Conservation (phyloP, 30 jellyfish, hydroid and myxozoan genomes). For the Aurelia aurita region DNA sequence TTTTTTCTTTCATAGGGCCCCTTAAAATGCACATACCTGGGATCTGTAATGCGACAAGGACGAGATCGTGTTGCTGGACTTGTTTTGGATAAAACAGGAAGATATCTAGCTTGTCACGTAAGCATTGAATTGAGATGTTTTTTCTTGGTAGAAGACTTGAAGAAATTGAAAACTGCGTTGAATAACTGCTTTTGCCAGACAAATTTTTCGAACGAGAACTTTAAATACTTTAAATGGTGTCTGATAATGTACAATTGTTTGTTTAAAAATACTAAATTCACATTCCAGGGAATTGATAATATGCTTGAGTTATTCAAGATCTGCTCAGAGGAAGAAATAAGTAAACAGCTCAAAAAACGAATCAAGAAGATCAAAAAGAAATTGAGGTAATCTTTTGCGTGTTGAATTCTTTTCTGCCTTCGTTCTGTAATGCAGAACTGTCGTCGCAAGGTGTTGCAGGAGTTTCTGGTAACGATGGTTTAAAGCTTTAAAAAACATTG, state of each 20-base stretch:
- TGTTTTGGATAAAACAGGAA: constrained; percentile 59
- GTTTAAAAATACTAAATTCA: too few relatives aligned
- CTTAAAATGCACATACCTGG: constrained; percentile 64
- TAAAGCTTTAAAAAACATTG: too few relatives aligned
- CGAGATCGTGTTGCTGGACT: constrained; percentile 87
- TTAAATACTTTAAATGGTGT: too few relatives aligned
- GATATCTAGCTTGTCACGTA: constrained; percentile 92
- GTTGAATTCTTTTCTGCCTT: background rate
- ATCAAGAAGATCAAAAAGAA: constrained; percentile 69
- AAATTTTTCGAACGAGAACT: too few relatives aligned
- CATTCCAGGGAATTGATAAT: constrained; percentile 81
- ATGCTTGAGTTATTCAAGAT: constrained; percentile 80
- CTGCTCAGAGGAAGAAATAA: constrained; percentile 66
- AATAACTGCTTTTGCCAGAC: too few relatives aligned
- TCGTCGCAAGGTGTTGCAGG: too few relatives aligned
- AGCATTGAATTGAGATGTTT: background rate
- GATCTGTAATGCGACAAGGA: constrained; percentile 88
- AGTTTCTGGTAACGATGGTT: too few relatives aligned
- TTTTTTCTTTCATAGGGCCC: constrained; percentile 71
- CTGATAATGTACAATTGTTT: too few relatives aligned
- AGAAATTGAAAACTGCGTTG: too few relatives aligned
- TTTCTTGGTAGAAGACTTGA: background rate
- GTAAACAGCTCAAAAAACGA: constrained; percentile 58
- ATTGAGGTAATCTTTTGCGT: constrained; percentile 26
- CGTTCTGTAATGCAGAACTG: too few relatives aligned